These are phyloP conservation scores for Choristoneura rosaceana DNA, from an alignment of 2,888 invertebrate genomes.

Conservation along the genomic window DNA sequence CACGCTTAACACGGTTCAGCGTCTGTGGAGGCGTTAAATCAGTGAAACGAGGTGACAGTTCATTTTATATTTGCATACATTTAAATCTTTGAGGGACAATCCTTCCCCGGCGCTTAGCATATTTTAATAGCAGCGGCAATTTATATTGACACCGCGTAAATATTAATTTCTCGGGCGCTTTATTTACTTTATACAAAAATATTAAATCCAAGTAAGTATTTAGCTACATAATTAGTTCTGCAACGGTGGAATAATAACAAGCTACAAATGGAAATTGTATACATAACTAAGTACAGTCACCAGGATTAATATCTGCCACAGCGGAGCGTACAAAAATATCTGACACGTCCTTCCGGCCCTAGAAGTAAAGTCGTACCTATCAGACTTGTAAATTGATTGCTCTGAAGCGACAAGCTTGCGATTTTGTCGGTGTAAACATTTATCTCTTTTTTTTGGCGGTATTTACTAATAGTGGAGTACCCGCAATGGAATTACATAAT, in stretches of 20 bases:
- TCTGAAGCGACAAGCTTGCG: not conserved
- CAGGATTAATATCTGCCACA: too few relatives aligned
- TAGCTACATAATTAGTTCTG: not conserved
- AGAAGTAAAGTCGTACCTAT: too few relatives aligned
- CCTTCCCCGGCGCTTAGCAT: constrained; percentile 45
- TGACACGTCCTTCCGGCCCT: too few relatives aligned
- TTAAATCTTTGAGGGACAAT: constrained; percentile 49
- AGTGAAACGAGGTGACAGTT: constrained; percentile 42
- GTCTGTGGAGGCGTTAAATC: constrained; percentile 29
- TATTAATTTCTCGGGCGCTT: constrained; percentile 18
- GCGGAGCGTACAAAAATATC: too few relatives aligned
- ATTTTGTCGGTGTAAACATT: too few relatives aligned
- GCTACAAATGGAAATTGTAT: too few relatives aligned
- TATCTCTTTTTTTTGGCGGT: too few relatives aligned
- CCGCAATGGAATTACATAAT: too few relatives aligned
- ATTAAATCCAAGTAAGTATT: not conserved
- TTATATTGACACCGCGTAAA: constrained; percentile 24
- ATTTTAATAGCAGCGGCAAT: constrained; percentile 42
- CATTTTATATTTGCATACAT: constrained; percentile 52
- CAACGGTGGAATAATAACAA: too few relatives aligned
- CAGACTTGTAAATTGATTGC: not conserved
- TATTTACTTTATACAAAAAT: constrained; percentile 3
- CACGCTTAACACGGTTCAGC: constrained; percentile 17
- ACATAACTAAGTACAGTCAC: too few relatives aligned
- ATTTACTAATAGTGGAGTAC: too few relatives aligned